Percentiles rank a stretch among this genome's conserved stretches.
Conservation (phyloP, 2,888 invertebrate species). For the Andricus quercusramuli region DNA sequence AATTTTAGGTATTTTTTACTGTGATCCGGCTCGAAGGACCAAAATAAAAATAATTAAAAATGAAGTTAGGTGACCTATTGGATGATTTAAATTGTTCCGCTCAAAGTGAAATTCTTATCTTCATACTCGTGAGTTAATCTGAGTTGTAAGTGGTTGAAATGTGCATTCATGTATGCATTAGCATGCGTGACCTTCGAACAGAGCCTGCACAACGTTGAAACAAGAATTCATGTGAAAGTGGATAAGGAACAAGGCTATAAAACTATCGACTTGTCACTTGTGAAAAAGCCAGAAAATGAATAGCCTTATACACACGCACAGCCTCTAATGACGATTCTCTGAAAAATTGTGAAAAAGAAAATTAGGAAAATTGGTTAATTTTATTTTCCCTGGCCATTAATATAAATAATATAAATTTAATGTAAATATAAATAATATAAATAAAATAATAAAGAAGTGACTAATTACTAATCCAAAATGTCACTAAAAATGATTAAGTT, state of each 20-base stretch:
- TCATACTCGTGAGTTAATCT: neutral
- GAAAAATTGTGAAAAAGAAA: neutral
- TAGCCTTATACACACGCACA: neutral
- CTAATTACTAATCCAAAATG: too few species aligned
- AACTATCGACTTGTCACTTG: slow-evolving; percentile 21
- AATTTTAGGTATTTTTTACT: too few species aligned
- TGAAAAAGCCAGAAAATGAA: slow-evolving; percentile 20
- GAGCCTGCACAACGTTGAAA: slow-evolving; percentile 23
- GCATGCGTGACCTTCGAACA: slow-evolving; percentile 28
- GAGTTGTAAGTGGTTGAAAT: slow-evolving; percentile 1
- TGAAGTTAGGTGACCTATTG: too few species aligned
- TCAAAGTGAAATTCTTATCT: neutral
- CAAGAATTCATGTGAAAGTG: slow-evolving; percentile 37
- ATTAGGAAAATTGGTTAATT: neutral
- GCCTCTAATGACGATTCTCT: neutral
- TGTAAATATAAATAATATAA: too few species aligned
- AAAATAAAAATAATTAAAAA: too few species aligned
- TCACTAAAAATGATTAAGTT: too few species aligned
- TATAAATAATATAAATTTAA: too few species aligned
- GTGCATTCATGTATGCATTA: slow-evolving; percentile 20
- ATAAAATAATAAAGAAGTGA: too few species aligned
- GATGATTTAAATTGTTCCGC: neutral
- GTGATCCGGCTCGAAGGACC: too few species aligned
- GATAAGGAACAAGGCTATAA: slow-evolving; percentile 21
- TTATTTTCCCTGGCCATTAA: too few species aligned